Evolutionary conservation across 1,140 invertebrate species (phyloP).

Genomic region (Panagrolaimus sp.): DNA sequence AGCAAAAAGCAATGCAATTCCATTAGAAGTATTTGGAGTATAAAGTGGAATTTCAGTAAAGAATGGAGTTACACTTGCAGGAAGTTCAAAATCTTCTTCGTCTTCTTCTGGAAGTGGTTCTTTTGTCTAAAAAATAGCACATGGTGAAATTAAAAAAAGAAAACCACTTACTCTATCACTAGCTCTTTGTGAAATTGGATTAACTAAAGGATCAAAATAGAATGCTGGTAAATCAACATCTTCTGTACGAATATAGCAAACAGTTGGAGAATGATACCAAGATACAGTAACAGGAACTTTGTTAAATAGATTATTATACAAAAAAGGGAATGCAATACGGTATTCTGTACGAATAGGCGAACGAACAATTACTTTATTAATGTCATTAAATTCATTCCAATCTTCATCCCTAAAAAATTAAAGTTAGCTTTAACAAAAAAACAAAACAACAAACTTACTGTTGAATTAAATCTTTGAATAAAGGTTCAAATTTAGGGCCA

Average conservation of each 20-base stretch:
- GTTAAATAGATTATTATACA: slow-evolving; percentile 78
- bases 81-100: slow-evolving; percentile 87
- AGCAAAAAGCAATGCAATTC: slow-evolving; percentile 95
- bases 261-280: slow-evolving; percentile 89
- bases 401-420: slow-evolving; percentile 81
- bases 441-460: slow-evolving; percentile 65
- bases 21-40: slow-evolving; percentile 97
- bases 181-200: slow-evolving; percentile 93
- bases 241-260: slow-evolving; percentile 99
- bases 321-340: slow-evolving; percentile 94
- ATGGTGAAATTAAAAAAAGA: no score
- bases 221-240: slow-evolving; percentile 99
- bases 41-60: slow-evolving; percentile 89
- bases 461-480: slow-evolving; percentile 93
- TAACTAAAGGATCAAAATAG: slow-evolving; percentile 98
- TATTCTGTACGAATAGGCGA: slow-evolving; percentile 98
- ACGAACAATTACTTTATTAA: slow-evolving; percentile 98
- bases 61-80: slow-evolving; percentile 82
- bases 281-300: slow-evolving; percentile 54
- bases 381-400: slow-evolving; percentile 99
- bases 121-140: background rate
- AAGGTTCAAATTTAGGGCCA: slow-evolving; percentile 97
- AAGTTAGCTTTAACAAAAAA: slow-evolving; percentile 23
- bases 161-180: slow-evolving; percentile 67
- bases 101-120: slow-evolving; percentile 64